Conservation (phyloP, 2,797 vertebrate species). For the Rhinogobio ventralis region DNA sequence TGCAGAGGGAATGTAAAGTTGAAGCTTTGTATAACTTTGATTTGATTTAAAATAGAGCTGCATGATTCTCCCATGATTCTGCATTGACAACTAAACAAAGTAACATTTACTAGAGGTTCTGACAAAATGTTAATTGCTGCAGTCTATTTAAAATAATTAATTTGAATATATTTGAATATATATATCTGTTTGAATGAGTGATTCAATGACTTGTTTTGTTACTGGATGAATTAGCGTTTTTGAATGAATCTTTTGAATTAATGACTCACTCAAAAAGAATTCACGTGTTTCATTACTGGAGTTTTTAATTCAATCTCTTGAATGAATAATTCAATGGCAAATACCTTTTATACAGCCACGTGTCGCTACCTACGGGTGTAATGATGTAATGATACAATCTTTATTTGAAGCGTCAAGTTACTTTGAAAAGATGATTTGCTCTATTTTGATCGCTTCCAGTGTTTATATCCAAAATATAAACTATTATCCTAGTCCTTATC, state of each 20-base stretch:
- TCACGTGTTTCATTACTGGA: too few relatives aligned
- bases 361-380: neutral
- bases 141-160: neutral
- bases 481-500: neutral
- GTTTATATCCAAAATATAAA: neutral
- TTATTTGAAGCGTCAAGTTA: neutral
- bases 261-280: neutral
- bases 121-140: neutral
- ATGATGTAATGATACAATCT: neutral
- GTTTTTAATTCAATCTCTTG: too few relatives aligned
- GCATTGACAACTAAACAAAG: neutral
- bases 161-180: too few relatives aligned
- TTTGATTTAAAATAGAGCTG: neutral
- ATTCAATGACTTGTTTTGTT: neutral
- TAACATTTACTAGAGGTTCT: neutral
- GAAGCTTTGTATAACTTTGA: neutral
- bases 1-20: neutral
- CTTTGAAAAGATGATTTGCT: neutral
- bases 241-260: neutral
- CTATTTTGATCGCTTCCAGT: neutral
- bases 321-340: neutral
- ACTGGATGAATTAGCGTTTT: neutral
- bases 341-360: neutral
- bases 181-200: neutral
- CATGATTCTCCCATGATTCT: neutral